Conservation (phyloP, 2,888 invertebrate genomes). For the Parochlus steinenii region DNA sequence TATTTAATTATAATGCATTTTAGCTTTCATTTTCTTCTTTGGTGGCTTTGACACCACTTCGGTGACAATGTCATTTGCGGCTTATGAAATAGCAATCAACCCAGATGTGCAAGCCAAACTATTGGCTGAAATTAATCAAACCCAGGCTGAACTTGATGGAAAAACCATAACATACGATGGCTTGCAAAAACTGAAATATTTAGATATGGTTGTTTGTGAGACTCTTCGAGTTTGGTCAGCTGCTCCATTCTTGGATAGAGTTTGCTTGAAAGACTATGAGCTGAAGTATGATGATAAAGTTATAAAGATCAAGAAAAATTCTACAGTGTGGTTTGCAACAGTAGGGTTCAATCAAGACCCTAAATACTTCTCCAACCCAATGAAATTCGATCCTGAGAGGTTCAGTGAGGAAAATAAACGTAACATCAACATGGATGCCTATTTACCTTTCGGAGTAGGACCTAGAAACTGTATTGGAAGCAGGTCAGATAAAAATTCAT, state of each 20-base stretch:
- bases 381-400: slow-evolving; percentile 39
- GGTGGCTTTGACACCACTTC: slow-evolving; percentile 36
- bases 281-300: slow-evolving; percentile 20
- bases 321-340: slow-evolving; percentile 19
- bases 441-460: slow-evolving; percentile 39
- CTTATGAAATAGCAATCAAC: slow-evolving; percentile 40
- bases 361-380: slow-evolving; percentile 34
- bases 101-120: slow-evolving; percentile 39
- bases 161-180: slow-evolving; percentile 34
- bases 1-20: no score
- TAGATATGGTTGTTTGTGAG: slow-evolving; percentile 44
- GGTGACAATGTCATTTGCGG: slow-evolving; percentile 31
- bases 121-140: slow-evolving; percentile 35
- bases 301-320: background rate
- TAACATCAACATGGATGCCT: slow-evolving; percentile 31
- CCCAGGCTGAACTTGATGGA: slow-evolving; percentile 26
- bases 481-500: no score
- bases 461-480: slow-evolving; percentile 26
- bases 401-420: slow-evolving; percentile 39
- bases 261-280: slow-evolving; percentile 34
- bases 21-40: slow-evolving; percentile 37
- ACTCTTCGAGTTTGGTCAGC: slow-evolving; percentile 23
- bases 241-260: slow-evolving; percentile 26
- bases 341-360: slow-evolving; percentile 36
- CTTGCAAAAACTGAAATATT: slow-evolving; percentile 37